Base-by-base conservation (phyloP, 2,797 vertebrate genomes). In the Sebastes flavidus region DNA sequence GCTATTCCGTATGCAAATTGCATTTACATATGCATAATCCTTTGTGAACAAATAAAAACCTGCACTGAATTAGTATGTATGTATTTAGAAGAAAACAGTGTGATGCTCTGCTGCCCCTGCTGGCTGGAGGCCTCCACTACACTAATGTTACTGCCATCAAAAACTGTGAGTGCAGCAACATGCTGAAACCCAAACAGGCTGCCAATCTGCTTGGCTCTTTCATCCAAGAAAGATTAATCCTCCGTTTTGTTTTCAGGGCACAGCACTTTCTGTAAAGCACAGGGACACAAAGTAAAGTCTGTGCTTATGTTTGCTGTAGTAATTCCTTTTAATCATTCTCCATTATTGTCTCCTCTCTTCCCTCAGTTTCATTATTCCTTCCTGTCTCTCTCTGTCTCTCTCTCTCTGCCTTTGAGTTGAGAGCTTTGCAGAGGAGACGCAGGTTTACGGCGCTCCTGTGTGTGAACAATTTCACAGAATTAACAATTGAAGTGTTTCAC, bases 151-250 rank as follows among this genome's bases (percentile, higher is more conserved):
- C 34, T 49, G n/a, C 30, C 13, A 58, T 63, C 29, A 58, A 75
- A 75, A 75, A 8, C 38, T 65, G 22, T 49, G 34, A 80, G 10
- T n/a, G 66, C 65, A 71, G 65, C 67, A 67, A 66, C 74, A 61
- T n/a, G 29, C 11, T 60, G 61, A 66, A 58, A 67, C 49, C 58
- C 36, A 65, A 80, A 75, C 52, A 65, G 20, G 8, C 69, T 67
- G 66, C 61, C 81, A 77, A 85, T 90, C 74, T 78, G 65, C 30
- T 65, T 58, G 58, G 32, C 66, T 82, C 73, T 27, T 27, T 36
- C 62, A 65, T 78, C 73, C 82, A 73, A 83, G 54, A 87, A 82
- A 88, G 36, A 78, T 82, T 46, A 56, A 80, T 87, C 82, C 86
- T 65, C 62, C 68, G 58, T 84, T 91, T 87, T 77, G 78, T 89